These are phyloP conservation scores for Calliphora vomitoria DNA, from an alignment of 2,888 invertebrate genomes.

Conservation along the genomic window DNA sequence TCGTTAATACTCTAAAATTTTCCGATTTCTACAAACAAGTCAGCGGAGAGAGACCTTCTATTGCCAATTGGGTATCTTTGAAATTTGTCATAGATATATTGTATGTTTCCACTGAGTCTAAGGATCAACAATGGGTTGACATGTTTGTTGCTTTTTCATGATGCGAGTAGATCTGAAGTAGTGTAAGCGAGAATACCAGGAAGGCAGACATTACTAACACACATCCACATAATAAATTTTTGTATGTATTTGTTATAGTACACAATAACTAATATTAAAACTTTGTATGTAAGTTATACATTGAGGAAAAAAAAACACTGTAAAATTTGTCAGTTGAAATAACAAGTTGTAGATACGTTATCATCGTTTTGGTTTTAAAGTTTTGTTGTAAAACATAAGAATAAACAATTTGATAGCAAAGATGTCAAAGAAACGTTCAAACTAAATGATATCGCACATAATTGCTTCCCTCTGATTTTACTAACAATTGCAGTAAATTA, in stretches of 20 bases:
- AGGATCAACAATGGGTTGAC: constrained; percentile 7
- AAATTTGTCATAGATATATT: background rate
- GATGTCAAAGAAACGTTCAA: background rate
- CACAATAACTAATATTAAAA: too few species aligned
- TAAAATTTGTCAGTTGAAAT: constrained; percentile 1
- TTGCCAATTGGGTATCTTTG: background rate
- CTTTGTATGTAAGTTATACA: background rate
- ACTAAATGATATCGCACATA: background rate
- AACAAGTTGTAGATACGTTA: background rate
- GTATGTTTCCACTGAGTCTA: constrained; percentile 7
- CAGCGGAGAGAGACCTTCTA: background rate
- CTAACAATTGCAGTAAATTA: too few species aligned
- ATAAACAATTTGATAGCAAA: background rate
- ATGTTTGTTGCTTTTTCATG: background rate
- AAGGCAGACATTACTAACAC: background rate
- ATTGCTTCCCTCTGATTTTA: too few species aligned
- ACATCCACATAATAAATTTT: too few species aligned
- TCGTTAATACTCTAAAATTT: too few species aligned
- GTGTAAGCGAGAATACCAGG: background rate
- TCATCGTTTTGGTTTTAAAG: background rate
- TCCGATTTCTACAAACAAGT: too few species aligned
- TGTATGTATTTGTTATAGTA: too few species aligned
- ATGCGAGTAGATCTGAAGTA: background rate
- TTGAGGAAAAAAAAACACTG: background rate
- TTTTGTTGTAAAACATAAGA: background rate